These are phyloP conservation scores for Lepidocyrtoides sp. DNA, from an alignment of 2,888 invertebrate species.

Conservation along the genomic window DNA sequence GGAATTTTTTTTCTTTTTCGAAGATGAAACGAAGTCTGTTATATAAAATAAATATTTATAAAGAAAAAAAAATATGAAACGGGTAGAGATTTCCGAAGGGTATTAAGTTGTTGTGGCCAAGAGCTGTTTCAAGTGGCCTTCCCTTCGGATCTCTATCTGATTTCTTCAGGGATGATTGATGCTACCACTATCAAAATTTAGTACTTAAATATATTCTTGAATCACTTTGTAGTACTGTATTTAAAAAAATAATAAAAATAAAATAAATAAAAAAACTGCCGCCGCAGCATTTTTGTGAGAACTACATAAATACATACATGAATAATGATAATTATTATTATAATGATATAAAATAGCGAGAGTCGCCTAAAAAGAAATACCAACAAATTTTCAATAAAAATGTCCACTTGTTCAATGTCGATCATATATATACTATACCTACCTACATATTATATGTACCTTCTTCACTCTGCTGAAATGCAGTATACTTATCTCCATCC, in stretches of 20 bases:
- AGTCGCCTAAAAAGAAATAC: conserved; percentile 76
- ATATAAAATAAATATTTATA: conserved; percentile 80
- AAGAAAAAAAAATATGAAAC: conserved; percentile 71
- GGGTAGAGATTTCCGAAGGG: conserved; percentile 81
- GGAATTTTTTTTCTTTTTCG: conserved; percentile 67
- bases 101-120: conserved; percentile 81
- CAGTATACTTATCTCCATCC: too few species aligned
- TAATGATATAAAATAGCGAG: conserved; percentile 65
- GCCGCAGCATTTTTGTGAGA: conserved; percentile 79
- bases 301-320: conserved; percentile 16
- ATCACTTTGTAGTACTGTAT: conserved; percentile 80
- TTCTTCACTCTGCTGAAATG: too few species aligned
- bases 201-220: conserved; percentile 81
- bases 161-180: conserved; percentile 82
- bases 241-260: conserved; percentile 58
- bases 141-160: conserved; percentile 81
- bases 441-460: not conserved
- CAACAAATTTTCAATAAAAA: conserved; percentile 74
- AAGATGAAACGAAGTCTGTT: conserved; percentile 81
- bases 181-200: conserved; percentile 81
- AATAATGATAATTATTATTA: not conserved
- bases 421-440: conserved; percentile 4
- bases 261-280: conserved; percentile 66
- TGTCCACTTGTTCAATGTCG: conserved; percentile 78
- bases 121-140: conserved; percentile 82